Conservation (phyloP, 2,888 invertebrate genomes). For the Tipula helvola region DNA sequence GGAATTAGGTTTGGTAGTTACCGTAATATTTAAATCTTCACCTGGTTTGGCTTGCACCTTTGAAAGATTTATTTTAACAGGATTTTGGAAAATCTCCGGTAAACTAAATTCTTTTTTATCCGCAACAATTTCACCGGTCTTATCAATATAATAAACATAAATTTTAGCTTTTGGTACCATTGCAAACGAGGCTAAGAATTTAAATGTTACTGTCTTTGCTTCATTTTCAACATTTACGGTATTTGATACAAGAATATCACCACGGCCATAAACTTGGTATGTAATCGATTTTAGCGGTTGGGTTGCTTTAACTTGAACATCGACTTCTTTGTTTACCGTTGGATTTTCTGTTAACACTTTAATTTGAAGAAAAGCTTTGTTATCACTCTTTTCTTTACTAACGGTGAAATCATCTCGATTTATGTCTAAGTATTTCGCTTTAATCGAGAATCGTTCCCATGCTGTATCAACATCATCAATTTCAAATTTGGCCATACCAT, state of each 20-base stretch:
- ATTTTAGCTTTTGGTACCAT: conserved; percentile 77
- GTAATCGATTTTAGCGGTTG: conserved; percentile 59
- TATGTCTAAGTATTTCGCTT: conserved; percentile 71
- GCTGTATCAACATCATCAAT: conserved; percentile 21
- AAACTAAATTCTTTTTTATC: conserved; percentile 59
- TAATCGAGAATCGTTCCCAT: conserved; percentile 18
- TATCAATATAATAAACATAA: conserved; percentile 59
- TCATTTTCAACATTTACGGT: conserved; percentile 45
- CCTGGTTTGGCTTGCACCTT: conserved; percentile 60
- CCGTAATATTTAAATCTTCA: conserved; percentile 59
- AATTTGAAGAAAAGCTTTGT: conserved; percentile 45
- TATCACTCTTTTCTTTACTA: conserved; percentile 24
- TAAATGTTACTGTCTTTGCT: conserved; percentile 42
- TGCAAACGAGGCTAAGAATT: conserved; percentile 60
- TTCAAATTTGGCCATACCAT: conserved; percentile 48
- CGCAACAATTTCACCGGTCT: conserved; percentile 67
- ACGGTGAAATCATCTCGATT: conserved; percentile 21
- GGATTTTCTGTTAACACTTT: conserved; percentile 42
- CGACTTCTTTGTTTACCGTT: conserved; percentile 53
- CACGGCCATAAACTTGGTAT: conserved; percentile 70
- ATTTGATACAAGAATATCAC: conserved; percentile 66
- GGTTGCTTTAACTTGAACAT: conserved; percentile 62
- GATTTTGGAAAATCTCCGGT: conserved; percentile 65
- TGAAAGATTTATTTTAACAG: conserved; percentile 55
- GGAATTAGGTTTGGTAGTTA: conserved; percentile 73